Percentiles rank a stretch among this genome's conserved stretches.
Evolutionary conservation across 1,140 invertebrate species (phyloP).

Genomic region (Saccostrea cuccullata): DNA sequence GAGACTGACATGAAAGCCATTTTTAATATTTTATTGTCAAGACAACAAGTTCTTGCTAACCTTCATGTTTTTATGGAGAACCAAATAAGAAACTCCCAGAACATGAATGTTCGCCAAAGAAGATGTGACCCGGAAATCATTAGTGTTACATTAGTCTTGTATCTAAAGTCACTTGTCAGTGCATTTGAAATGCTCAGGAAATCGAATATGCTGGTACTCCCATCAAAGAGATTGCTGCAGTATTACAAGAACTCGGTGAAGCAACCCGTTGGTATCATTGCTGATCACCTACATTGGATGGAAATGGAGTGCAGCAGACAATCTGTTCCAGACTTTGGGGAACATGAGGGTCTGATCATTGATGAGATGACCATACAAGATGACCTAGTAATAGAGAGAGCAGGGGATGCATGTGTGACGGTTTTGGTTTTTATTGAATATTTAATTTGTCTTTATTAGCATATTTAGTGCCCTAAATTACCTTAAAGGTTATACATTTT

Average conservation of each 20-base stretch:
- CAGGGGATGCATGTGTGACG: conserved; percentile 10
- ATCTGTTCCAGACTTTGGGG: conserved; percentile 26
- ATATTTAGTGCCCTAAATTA: too few relatives aligned
- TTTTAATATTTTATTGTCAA: too few relatives aligned
- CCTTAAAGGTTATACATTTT: too few relatives aligned
- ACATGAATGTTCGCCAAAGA: not conserved
- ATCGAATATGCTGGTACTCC: too few relatives aligned
- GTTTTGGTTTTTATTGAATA: too few relatives aligned
- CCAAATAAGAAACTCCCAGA: conserved; percentile 31
- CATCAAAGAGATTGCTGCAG: too few relatives aligned
- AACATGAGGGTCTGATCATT: conserved; percentile 41
- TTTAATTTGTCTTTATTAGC: conserved; percentile 39
- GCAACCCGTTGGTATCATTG: conserved; percentile 39
- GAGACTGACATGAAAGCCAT: too few relatives aligned
- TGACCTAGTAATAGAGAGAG: conserved; percentile 30
- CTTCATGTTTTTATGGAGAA: conserved; percentile 19
- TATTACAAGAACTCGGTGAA: not conserved
- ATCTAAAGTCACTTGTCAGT: too few relatives aligned
- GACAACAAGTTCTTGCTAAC: not conserved
- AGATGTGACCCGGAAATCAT: too few relatives aligned
- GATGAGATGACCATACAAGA: conserved; percentile 51
- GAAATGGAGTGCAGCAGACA: conserved; percentile 41
- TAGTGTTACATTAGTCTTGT: too few relatives aligned
- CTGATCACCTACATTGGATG: conserved; percentile 45
- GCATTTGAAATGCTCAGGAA: too few relatives aligned